These are phyloP conservation scores for Papilio dardanus DNA, from an alignment of 1,140 invertebrate genomes.

Conservation along the genomic window DNA sequence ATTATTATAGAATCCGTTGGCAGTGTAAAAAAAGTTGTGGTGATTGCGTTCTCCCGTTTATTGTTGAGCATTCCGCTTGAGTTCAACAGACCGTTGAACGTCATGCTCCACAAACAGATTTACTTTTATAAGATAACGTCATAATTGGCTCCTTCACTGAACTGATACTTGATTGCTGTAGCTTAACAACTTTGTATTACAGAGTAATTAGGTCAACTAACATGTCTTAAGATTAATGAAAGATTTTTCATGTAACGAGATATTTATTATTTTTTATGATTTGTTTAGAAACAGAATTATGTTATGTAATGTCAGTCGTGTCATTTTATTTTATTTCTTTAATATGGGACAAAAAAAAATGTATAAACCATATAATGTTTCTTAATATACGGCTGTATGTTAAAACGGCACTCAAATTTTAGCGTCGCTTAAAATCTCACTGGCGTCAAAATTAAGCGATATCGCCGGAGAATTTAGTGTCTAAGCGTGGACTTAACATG, in stretches of 20 bases:
- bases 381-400: no score
- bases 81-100: slow-evolving; percentile 47
- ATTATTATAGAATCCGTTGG: not conserved
- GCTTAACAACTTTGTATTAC: slow-evolving; percentile 27
- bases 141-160: slow-evolving; percentile 26
- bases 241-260: not conserved
- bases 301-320: no score
- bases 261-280: not conserved
- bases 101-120: slow-evolving; percentile 45
- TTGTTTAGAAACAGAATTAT: no score
- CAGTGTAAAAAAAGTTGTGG: not conserved
- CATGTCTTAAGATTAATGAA: not conserved
- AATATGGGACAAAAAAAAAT: no score
- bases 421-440: no score
- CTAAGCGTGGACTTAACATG: no score
- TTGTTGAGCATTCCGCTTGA: slow-evolving; percentile 38
- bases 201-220: slow-evolving; percentile 7
- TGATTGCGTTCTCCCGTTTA: slow-evolving; percentile 35
- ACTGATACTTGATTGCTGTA: slow-evolving; percentile 19
- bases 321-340: no score
- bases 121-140: slow-evolving; percentile 38
- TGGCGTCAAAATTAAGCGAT: no score
- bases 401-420: no score
- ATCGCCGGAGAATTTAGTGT: no score
- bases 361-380: no score